phyloP scores from a whole-genome alignment of 1,140 invertebrate species.

The Drosophila malerkotliana region DNA sequence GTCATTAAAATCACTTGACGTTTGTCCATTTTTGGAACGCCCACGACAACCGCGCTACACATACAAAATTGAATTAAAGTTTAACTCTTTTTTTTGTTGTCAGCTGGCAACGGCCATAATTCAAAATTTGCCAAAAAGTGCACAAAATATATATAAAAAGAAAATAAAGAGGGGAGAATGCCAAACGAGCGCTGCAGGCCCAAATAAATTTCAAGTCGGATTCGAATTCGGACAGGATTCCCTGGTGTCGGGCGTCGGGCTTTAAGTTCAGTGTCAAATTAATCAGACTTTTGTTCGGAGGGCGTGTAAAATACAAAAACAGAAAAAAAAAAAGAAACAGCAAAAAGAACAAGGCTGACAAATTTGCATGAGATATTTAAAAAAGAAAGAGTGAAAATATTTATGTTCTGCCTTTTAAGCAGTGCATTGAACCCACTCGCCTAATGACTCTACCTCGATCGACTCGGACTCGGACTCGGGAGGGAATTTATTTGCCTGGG shows the following conservation, averaged over 20 bases:
- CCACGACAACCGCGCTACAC: constrained; percentile 41
- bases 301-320: constrained; percentile 35
- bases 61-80: constrained; percentile 68
- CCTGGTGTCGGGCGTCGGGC: constrained; percentile 60
- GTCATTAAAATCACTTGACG: constrained; percentile 73
- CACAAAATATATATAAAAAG: constrained; percentile 17
- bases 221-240: constrained; percentile 43
- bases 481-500: constrained; percentile 15
- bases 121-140: constrained; percentile 71
- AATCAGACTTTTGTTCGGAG: constrained; percentile 73
- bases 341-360: constrained; percentile 53
- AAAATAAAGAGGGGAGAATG: not conserved
- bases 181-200: constrained; percentile 15
- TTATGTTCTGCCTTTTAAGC: constrained; percentile 58
- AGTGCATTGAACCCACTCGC: constrained; percentile 61
- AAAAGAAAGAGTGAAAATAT: constrained; percentile 42
- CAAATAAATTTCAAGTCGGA: constrained; percentile 59
- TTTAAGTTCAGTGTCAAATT: constrained; percentile 77
- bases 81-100: constrained; percentile 21
- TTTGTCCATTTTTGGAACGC: constrained; percentile 77
- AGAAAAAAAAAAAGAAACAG: constrained; percentile 23
- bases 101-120: constrained; percentile 49
- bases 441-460: constrained; percentile 55
- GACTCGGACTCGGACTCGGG: not conserved
- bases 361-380: constrained; percentile 60